Base-by-base conservation (phyloP, 2,888 invertebrate species). In the Dasysyrphus albostriatus region DNA sequence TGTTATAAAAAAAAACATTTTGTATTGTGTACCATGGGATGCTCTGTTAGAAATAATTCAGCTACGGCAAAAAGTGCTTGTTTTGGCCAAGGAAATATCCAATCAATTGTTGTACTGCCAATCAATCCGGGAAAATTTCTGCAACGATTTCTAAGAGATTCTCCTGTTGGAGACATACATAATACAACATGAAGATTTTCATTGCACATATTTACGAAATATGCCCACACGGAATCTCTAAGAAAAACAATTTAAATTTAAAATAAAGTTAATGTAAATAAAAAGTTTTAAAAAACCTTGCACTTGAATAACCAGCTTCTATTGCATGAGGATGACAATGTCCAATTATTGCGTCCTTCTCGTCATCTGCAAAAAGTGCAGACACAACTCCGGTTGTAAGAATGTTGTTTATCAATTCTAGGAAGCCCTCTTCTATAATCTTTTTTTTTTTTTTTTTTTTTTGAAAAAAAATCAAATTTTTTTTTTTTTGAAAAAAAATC, bases 41-140 rank as follows among this genome's bases (percentile, higher is more conserved):
- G 96, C 95, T 98, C 96, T 89, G 96, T 95, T 0, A 98, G 93
- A 90, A 96, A 97, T 1, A 97, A 96, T 77, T 96, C 96, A 0
- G 98, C 98, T 0, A 98, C 98, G 0, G 98, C 97, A 74, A 96
- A 93, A 63, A 98, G 91, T 0, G 98, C 98, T 91, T 98, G 97
- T 88, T 96, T 94, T 0, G 98, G 98, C 98, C 98, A 98, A 0
- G 98, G 96, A 92, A 97, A 98, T 91, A 98, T 95, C 98, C 98
- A 98, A 92, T 98, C 98, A 88, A 98, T 98, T 49, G 96, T 97
- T 0, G 98, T 97, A 91, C 97, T 97, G 91, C 98, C 98, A 49
- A 98, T 97, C 61, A 98, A 93, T 0, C 98, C 98, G 0, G 98
- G 98, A 92, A 98, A 98, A 93, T 96, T 98, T 88, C 98, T 94